These are phyloP conservation scores for Stratiolaelaps scimitus DNA, from an alignment of 1,140 invertebrate species.

Conservation along the genomic window DNA sequence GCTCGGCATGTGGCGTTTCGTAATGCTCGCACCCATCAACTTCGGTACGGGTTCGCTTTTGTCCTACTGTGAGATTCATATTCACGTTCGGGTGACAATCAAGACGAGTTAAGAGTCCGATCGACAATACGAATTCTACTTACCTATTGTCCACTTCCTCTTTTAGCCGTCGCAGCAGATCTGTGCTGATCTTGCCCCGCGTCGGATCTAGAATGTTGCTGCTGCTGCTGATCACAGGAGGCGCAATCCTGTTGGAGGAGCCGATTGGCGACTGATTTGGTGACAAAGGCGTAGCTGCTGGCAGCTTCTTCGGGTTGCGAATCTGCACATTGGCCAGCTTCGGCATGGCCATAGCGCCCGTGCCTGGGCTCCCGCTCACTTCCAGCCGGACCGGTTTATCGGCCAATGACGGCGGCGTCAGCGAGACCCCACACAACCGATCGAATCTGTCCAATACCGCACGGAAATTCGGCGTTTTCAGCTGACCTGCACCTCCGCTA, in stretches of 20 bases:
- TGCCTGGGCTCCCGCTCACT: background rate
- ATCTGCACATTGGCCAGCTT: conserved; percentile 13
- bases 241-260: no score
- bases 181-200: conserved; percentile 26
- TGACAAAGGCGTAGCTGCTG: background rate
- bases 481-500: background rate
- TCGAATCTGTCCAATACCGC: conserved; percentile 12
- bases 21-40: no score
- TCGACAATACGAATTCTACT: background rate
- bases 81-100: no score
- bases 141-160: conserved; percentile 27
- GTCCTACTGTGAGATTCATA: no score
- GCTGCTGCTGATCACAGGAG: background rate
- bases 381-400: conserved; percentile 15
- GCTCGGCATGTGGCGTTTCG: no score
- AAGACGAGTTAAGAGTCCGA: no score
- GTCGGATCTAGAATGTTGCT: background rate
- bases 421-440: background rate
- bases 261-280: no score
- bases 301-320: conserved; percentile 11
- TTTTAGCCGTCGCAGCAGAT: conserved; percentile 10
- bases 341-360: background rate
- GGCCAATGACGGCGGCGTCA: background rate
- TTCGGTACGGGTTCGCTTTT: no score
- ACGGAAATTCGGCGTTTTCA: conserved; percentile 17